A percentile compares a stretch with the other conserved stretches of the same genome.
Conservation (phyloP, 2,888 invertebrate species). For the Aleiodes leptofemur region DNA sequence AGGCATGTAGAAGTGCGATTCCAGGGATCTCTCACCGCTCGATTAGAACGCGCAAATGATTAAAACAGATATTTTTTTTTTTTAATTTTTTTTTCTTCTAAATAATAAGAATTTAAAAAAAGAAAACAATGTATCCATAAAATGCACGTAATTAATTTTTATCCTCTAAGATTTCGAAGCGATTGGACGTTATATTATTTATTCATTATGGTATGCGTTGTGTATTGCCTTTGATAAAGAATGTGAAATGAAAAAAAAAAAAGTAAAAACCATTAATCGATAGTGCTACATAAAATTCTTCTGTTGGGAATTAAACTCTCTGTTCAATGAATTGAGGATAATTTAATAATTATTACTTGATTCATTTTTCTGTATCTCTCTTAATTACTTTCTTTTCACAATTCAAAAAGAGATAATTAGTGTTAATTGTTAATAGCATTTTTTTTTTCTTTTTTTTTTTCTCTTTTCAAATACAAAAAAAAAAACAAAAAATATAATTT, state of each 20-base stretch:
- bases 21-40: no score
- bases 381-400: neutral
- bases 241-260: no score
- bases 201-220: neutral
- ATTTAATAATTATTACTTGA: neutral
- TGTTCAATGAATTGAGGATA: neutral
- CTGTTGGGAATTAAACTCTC: constrained; percentile 1
- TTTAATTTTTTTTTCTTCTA: constrained; percentile 32
- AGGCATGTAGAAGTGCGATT: constrained; percentile 1
- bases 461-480: no score
- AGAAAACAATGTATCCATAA: constrained; percentile 28
- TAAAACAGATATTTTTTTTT: constrained; percentile 58
- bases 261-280: no score
- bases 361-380: no score
- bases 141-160: constrained; percentile 25
- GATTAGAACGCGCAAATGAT: constrained; percentile 38
- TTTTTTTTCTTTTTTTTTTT: neutral
- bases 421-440: constrained; percentile 18
- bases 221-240: no score
- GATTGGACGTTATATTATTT: neutral
- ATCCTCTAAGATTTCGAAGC: neutral
- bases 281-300: neutral
- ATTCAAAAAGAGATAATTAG: neutral
- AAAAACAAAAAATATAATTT: neutral
- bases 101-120: constrained; percentile 9